These are phyloP conservation scores for Xestobium rufovillosum DNA, from an alignment of 2,888 invertebrate species.

Conservation along the genomic window DNA sequence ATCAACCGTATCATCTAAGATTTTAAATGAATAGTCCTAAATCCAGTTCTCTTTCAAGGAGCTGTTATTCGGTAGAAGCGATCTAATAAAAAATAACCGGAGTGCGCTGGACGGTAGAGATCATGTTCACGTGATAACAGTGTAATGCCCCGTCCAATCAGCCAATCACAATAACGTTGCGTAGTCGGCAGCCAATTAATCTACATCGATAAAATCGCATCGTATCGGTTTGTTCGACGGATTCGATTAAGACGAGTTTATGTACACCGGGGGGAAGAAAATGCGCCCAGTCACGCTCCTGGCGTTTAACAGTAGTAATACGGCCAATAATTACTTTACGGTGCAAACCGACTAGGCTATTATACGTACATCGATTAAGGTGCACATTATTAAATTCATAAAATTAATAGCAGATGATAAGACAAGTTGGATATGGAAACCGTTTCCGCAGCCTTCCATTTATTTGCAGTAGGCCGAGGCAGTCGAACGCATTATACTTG, in stretches of 20 bases:
- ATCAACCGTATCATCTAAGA: too few relatives aligned
- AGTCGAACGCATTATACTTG: too few relatives aligned
- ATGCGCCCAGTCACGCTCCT: constrained; percentile 37
- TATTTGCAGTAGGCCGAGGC: too few relatives aligned
- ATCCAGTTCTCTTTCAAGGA: too few relatives aligned
- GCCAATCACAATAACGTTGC: constrained; percentile 38
- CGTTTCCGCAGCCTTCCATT: too few relatives aligned
- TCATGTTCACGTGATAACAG: constrained; percentile 35
- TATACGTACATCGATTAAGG: too few relatives aligned
- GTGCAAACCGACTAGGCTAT: constrained; percentile 4
- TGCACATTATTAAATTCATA: constrained; percentile 1
- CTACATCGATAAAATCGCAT: constrained; percentile 35
- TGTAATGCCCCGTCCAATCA: constrained; percentile 33
- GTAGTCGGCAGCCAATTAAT: constrained; percentile 41
- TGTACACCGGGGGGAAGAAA: constrained; percentile 34
- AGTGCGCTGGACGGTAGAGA: constrained; percentile 20
- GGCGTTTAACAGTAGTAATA: constrained; percentile 39
- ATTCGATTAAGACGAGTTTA: constrained; percentile 42
- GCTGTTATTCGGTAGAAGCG: not conserved
- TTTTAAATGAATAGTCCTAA: too few relatives aligned
- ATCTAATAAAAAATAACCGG: not conserved
- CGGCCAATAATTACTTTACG: constrained; percentile 21
- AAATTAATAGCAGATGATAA: constrained; percentile 2
- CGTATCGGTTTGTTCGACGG: constrained; percentile 20
- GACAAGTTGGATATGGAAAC: too few relatives aligned